Conservation (phyloP, 2,797 vertebrate species). For the Remorina albescens region DNA sequence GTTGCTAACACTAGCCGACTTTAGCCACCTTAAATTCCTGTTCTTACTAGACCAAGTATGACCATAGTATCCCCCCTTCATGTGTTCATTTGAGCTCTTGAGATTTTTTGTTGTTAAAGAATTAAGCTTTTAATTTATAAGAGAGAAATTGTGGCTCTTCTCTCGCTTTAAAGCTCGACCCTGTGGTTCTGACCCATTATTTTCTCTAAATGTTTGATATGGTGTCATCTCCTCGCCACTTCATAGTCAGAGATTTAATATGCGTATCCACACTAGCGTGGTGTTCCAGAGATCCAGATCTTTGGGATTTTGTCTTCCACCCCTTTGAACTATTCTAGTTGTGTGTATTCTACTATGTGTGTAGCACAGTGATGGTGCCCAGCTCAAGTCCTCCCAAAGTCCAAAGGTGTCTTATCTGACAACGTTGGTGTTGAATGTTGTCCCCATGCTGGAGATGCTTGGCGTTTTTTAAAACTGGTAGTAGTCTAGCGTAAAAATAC, state of each 20-base stretch:
- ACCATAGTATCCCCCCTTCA: too few relatives aligned
- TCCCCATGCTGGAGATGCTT: not conserved
- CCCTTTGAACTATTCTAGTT: constrained; percentile 22
- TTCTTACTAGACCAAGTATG: too few relatives aligned
- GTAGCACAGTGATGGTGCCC: not conserved
- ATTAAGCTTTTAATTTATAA: not conserved
- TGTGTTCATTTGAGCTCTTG: too few relatives aligned
- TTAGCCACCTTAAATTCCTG: too few relatives aligned
- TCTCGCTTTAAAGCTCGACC: constrained; percentile 14
- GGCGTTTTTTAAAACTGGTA: not conserved
- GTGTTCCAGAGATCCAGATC: constrained; percentile 25
- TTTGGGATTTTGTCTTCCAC: constrained; percentile 14
- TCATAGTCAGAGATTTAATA: constrained; percentile 7
- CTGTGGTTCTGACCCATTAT: not conserved
- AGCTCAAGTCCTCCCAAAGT: constrained; percentile 1
- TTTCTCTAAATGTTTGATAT: too few relatives aligned
- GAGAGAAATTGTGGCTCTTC: not conserved
- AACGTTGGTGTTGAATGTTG: not conserved
- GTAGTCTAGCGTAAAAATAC: not conserved
- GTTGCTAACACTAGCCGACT: too few relatives aligned
- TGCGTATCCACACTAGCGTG: constrained; percentile 1
- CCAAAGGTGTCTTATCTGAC: not conserved
- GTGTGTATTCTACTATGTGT: too few relatives aligned
- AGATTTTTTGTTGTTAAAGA: not conserved
- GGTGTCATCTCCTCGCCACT: constrained; percentile 17